Evolutionary conservation across 2,113 vertebrate genomes (phyloP).

Genomic region (Anarrhichthys ocellatus): DNA sequence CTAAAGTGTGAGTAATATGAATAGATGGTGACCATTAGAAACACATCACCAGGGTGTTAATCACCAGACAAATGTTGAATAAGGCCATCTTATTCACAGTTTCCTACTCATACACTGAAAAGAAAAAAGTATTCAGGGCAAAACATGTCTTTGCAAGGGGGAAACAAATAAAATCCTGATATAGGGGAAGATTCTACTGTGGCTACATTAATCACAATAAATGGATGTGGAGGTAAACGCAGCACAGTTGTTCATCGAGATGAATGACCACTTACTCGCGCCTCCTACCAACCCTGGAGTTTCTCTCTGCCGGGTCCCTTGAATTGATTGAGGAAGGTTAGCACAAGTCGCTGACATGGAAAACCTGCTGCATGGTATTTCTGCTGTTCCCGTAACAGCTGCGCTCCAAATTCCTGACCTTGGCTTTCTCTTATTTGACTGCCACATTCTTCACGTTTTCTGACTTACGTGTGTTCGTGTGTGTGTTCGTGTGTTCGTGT

Average conservation of each 20-base stretch:
- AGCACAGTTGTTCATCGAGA: constrained; percentile 21
- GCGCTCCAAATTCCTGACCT: constrained; percentile 50
- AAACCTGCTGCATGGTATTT: constrained; percentile 23
- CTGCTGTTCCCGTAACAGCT: constrained; percentile 16
- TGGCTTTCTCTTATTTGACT: constrained; percentile 41
- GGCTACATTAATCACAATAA: constrained; percentile 34
- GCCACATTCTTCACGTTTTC: constrained; percentile 24
- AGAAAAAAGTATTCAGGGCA: neutral
- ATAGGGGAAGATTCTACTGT: neutral
- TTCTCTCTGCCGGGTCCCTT: constrained; percentile 12
- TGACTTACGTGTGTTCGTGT: constrained; percentile 20
- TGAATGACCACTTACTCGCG: constrained; percentile 17
- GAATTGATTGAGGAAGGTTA: constrained; percentile 27
- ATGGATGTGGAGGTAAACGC: constrained; percentile 10
- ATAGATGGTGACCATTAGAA: constrained; percentile 66
- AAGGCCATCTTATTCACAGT: constrained; percentile 13
- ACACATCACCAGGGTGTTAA: constrained; percentile 37
- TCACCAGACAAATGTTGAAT: constrained; percentile 29
- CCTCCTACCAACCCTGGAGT: neutral
- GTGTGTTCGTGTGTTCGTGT: constrained; percentile 13
- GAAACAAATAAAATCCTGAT: constrained; percentile 12
- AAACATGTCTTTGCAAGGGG: neutral
- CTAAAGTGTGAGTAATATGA: constrained; percentile 55
- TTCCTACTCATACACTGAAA: neutral
- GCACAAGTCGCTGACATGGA: constrained; percentile 23